Conservation (phyloP, 2,888 invertebrate species). For the Trichogramma dendrolimi region DNA sequence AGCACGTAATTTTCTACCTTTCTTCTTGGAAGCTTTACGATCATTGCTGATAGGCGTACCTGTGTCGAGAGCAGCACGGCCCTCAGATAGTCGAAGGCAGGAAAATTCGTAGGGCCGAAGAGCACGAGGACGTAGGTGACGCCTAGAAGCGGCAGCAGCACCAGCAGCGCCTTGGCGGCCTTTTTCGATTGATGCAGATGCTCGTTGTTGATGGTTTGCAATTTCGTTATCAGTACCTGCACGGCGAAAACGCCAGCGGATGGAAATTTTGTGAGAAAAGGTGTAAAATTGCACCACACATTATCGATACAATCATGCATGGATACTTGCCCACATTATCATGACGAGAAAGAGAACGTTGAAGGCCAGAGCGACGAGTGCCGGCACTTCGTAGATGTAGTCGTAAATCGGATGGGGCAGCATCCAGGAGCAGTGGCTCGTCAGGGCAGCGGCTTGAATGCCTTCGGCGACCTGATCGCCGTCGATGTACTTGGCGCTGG, state of each 20-base stretch:
- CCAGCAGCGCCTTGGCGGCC: slow-evolving; percentile 85
- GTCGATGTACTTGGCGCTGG: slow-evolving; percentile 53
- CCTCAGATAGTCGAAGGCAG: slow-evolving; percentile 71
- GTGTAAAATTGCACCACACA: too few species aligned
- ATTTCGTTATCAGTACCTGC: slow-evolving; percentile 87
- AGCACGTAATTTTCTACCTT: too few species aligned
- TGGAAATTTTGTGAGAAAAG: neutral
- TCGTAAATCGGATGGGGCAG: slow-evolving; percentile 69
- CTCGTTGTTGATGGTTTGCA: slow-evolving; percentile 82
- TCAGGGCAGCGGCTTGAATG: slow-evolving; percentile 40
- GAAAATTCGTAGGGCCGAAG: slow-evolving; percentile 73
- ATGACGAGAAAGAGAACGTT: slow-evolving; percentile 77
- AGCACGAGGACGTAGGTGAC: slow-evolving; percentile 85
- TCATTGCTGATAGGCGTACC: slow-evolving; percentile 37
- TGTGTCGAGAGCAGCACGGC: slow-evolving; percentile 85
- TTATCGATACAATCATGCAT: neutral
- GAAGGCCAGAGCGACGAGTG: slow-evolving; percentile 73
- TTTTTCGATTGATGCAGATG: slow-evolving; percentile 89
- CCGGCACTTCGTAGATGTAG: slow-evolving; percentile 85
- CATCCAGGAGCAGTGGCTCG: slow-evolving; percentile 72
- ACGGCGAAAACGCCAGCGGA: slow-evolving; percentile 34
- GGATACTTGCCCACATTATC: slow-evolving; percentile 78
- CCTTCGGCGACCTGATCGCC: neutral
- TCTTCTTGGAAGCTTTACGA: too few species aligned
- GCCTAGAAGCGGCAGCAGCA: slow-evolving; percentile 88